Evolutionary conservation across 2,113 vertebrate species (phyloP), one percentile per base, ranked within the genome.

Genomic region (Scytalopus superciliaris): DNA sequence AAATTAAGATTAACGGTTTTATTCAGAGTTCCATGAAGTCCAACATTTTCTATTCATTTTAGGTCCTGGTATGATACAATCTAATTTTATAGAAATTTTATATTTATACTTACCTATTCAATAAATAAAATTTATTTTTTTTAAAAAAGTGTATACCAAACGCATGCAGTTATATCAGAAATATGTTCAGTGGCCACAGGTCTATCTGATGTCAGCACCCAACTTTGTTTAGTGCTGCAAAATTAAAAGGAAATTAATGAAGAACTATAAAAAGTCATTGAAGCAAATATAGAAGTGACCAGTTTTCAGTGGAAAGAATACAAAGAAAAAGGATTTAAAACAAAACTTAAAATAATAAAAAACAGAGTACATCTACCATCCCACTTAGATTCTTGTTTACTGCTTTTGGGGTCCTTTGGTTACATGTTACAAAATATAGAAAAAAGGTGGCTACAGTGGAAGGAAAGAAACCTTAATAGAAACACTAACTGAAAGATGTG

Each of bases 331-430:
- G 4, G 4, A 45, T 76, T 52, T 62, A 63, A 57, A 68, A 5
- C 7, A 66, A 87, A 68, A 53, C 53, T 12, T 40, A 45, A 49
- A 72, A 77, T 25, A 2, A 30, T 35, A 9, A 33, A 47, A 53
- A 83, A 13, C 2, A 30, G 14, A 56, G 10, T 44, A 64, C 16
- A 40, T 2, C 19, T 62, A 17, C 16, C 30, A 49, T 22, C 7
- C 30, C 10, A 63, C 31, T 70, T 49, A 24, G 4, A 72, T 50
- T 85, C 19, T 23, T 31, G 9, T 27, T 70, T 66, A 30, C 15
- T 60, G 33, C 25, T 60, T 27, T 5, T 2, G 17, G 5, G 9
- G 2, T 7, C 33, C 22, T 77, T 60, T 23, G 1, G 0, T 70
- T 79, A 75, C 40, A 39, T 50, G 3, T 40, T 53, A 42, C 35